These are phyloP conservation scores for Molossus molossus DNA, from an alignment of 2,797 vertebrate genomes.

Conservation along the genomic window DNA sequence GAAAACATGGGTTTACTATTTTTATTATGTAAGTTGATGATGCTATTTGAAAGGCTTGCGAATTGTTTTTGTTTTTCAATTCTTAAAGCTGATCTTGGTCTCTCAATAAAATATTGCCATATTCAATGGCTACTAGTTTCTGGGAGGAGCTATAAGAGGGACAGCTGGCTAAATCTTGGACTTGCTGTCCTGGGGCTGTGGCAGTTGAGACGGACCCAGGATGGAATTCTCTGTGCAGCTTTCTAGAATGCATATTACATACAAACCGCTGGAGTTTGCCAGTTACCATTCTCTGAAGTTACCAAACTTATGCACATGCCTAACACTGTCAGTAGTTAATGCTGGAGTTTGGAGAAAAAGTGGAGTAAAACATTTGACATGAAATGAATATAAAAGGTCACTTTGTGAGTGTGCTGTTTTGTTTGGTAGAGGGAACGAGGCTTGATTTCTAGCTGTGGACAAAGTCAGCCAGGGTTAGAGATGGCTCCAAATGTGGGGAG, in stretches of 20 bases:
- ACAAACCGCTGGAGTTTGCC: constrained; percentile 95
- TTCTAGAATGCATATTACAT: constrained; percentile 95
- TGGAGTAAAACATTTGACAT: constrained; percentile 29
- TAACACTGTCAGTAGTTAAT: constrained; percentile 96
- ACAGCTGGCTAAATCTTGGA: constrained; percentile 92
- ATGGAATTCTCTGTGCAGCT: constrained; percentile 94
- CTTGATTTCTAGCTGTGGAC: neutral
- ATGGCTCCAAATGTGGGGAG: neutral
- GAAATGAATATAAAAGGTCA: neutral
- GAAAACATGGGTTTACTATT: constrained; percentile 96
- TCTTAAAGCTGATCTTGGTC: constrained; percentile 96
- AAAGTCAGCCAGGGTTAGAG: neutral
- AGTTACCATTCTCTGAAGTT: constrained; percentile 93
- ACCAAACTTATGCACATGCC: constrained; percentile 95
- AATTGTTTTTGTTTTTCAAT: constrained; percentile 88
- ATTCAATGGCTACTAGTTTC: constrained; percentile 94
- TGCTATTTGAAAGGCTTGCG: constrained; percentile 89
- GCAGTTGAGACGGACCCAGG: constrained; percentile 95
- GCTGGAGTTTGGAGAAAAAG: constrained; percentile 91
- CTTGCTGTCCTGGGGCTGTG: constrained; percentile 92
- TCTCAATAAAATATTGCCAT: constrained; percentile 95
- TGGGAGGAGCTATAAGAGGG: constrained; percentile 94
- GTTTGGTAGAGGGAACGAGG: neutral
- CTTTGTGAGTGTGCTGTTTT: neutral
- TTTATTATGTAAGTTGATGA: constrained; percentile 89